Conservation (phyloP, 2,113 vertebrate species). For the Chauna torquata region DNA sequence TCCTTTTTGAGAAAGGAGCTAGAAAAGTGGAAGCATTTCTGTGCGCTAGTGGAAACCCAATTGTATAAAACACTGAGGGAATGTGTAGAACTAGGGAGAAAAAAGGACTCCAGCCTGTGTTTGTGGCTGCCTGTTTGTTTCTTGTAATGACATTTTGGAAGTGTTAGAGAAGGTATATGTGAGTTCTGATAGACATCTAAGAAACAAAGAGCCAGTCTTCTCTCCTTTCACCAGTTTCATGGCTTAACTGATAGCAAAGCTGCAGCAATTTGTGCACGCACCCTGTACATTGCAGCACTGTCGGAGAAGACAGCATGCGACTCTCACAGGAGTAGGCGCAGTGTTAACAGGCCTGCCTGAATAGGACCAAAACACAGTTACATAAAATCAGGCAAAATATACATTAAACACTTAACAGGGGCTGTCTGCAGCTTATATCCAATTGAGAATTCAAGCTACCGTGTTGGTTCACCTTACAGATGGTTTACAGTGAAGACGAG, state of each 20-base stretch:
- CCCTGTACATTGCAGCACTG: not conserved
- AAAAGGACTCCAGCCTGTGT: not conserved
- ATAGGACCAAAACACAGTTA: not conserved
- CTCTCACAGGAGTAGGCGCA: not conserved
- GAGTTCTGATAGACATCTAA: not conserved
- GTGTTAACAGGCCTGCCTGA: not conserved
- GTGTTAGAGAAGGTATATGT: not conserved
- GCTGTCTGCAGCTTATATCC: not conserved
- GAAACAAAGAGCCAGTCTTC: not conserved
- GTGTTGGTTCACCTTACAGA: not conserved
- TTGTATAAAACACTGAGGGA: not conserved
- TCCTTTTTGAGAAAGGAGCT: not conserved
- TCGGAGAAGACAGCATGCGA: not conserved
- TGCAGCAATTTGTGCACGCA: not conserved
- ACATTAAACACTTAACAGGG: not conserved
- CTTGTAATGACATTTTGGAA: not conserved
- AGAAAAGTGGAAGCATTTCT: not conserved
- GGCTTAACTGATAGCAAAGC: not conserved
- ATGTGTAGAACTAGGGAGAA: not conserved
- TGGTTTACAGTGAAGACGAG: not conserved
- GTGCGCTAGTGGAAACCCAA: not conserved
- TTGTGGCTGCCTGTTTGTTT: not conserved
- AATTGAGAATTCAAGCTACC: not conserved
- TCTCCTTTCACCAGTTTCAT: not conserved
- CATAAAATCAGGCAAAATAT: not conserved